Evolutionary conservation across 2,888 invertebrate species (phyloP).

Genomic region (Flexamia atlantica): DNA sequence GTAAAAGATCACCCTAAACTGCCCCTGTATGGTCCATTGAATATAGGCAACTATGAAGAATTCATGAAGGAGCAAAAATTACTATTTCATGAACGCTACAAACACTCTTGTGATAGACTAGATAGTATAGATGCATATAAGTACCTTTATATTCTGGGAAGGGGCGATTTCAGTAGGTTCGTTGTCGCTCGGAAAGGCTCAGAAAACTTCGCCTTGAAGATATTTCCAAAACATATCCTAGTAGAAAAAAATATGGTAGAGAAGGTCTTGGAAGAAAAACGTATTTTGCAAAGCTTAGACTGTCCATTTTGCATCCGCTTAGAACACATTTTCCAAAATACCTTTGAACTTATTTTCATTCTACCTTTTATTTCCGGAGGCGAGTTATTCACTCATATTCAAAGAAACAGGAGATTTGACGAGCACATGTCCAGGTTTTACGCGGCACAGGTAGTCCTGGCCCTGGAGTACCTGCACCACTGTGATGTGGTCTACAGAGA

Average conservation of each 20-base stretch:
- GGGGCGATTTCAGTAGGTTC: conserved; percentile 81
- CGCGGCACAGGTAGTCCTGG: conserved; percentile 93
- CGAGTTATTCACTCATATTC: conserved; percentile 90
- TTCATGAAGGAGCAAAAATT: neutral
- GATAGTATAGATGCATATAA: neutral
- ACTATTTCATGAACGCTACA: neutral
- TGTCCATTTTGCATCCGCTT: conserved; percentile 94
- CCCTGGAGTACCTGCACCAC: conserved; percentile 94
- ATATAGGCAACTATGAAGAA: neutral
- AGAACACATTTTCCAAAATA: conserved; percentile 92
- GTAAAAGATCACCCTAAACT: too few relatives aligned
- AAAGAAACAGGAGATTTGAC: conserved; percentile 79
- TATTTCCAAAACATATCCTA: conserved; percentile 80
- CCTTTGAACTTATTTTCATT: conserved; percentile 89
- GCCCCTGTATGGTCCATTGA: conserved; percentile 2
- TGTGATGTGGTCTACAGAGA: conserved; percentile 94
- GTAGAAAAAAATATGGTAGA: conserved; percentile 82
- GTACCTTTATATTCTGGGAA: conserved; percentile 74
- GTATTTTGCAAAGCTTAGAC: conserved; percentile 89
- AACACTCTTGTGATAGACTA: neutral
- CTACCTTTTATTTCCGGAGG: conserved; percentile 93
- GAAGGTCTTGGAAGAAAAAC: conserved; percentile 85
- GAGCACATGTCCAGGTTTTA: conserved; percentile 84
- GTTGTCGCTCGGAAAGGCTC: conserved; percentile 79
- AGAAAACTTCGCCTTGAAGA: conserved; percentile 79